These are phyloP conservation scores for Harpagifer antarcticus DNA, from an alignment of 2,797 vertebrate genomes.

Conservation along the genomic window DNA sequence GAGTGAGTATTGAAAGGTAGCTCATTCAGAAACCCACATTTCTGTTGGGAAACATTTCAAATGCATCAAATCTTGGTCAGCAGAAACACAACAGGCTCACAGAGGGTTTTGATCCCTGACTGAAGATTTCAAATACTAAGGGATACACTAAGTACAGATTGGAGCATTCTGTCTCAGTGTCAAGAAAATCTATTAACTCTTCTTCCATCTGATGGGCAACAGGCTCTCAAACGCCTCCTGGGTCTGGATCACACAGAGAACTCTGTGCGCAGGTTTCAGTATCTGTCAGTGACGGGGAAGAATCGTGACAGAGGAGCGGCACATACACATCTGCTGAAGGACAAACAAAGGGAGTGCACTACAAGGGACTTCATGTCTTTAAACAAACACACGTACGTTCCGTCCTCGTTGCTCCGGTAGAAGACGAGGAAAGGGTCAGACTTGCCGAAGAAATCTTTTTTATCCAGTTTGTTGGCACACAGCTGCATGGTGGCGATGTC, in stretches of 20 bases:
- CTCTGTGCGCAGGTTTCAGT: slow-evolving; percentile 12
- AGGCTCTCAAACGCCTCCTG: slow-evolving; percentile 8
- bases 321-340: background rate
- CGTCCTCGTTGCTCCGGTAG: slow-evolving; percentile 94
- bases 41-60: background rate
- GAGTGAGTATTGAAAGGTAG: background rate
- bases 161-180: slow-evolving; percentile 18
- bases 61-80: background rate
- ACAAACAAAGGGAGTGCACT: slow-evolving; percentile 16
- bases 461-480: slow-evolving; percentile 95
- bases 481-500: slow-evolving; percentile 92
- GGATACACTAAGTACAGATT: slow-evolving; percentile 1
- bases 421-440: slow-evolving; percentile 95
- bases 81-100: background rate
- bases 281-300: background rate
- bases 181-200: slow-evolving; percentile 32
- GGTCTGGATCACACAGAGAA: slow-evolving; percentile 29
- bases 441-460: slow-evolving; percentile 96
- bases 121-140: slow-evolving; percentile 15
- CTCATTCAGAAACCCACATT: background rate
- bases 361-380: slow-evolving; percentile 3
- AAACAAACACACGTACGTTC: slow-evolving; percentile 84
- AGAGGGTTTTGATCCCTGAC: slow-evolving; percentile 9
- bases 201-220: background rate
- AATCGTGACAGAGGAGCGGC: background rate